Base-by-base conservation (phyloP, 2,797 vertebrate genomes). In the Tamandua tetradactyla region DNA sequence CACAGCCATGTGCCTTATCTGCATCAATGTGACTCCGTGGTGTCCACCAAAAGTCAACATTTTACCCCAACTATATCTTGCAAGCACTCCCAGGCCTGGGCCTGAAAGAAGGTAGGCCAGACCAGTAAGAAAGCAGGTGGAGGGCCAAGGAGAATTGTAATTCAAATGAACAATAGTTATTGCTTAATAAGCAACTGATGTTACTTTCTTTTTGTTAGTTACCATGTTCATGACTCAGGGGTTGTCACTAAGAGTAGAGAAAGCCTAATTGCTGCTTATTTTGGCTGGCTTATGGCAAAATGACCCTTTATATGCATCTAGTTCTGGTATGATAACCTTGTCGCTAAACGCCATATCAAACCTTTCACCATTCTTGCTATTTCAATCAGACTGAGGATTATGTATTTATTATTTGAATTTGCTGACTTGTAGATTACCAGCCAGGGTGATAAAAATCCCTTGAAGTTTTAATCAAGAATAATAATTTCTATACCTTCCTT, bases 71-170 rank as follows among this genome's bases (percentile, higher is more conserved):
- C 97, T 97, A 97, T 95, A 97, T 96, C 96, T 97, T 97, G 96
- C 96, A 97, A 97, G 97, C 97, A 97, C 97, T 97, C 97, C 97
- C 97, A 97, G 97, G 97, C 97, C 97, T 97, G 97, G 97, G 97
- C 97, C 97, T 97, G 97, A 97, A 97, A 97, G 97, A 97, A 97
- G 97, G 97, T 97, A 97, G 97, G 97, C 97, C 97, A 97, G 97
- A 97, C 97, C 97, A 97, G 97, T 97, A 96, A 97, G 97, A 97
- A 96, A 97, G 95, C 96, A 97, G 90, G 96, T 95, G 96, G 96
- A 95, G 95, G 95, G 96, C 97, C 96, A 91, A 97, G 95, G 86
- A 95, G 94, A 96, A 96, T 95, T 87, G 94, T 97, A 97, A 97
- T 97, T 96, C 96, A 97, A 97, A 97, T 95, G 95, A 96, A 97